Evolutionary conservation across 2,888 invertebrate species (phyloP), one percentile per base, ranked within the genome.

Genomic region (Siphlonurus alternatus): DNA sequence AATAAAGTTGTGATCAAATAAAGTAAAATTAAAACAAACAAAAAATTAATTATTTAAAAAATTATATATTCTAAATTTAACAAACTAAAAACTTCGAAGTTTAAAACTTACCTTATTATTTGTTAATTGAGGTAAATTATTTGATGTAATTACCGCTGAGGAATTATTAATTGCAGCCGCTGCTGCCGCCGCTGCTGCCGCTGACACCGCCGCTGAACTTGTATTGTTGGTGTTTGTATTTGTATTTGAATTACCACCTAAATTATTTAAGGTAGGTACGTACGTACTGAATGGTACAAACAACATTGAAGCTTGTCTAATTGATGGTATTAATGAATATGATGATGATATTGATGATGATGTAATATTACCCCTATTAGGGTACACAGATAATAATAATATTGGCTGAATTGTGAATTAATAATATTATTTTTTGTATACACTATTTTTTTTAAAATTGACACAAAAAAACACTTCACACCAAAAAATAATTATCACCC

Each of bases 211-310:
- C 5, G 38, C 15, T 38, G 38, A 10, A 38, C 15, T 38, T 38
- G 38, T 10, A 38, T 38, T 38, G 5, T 5, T 38, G 5, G 38
- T 10, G 15, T 38, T 38, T 10, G 38, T 10, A 38, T 38, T 38
- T 38, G 38, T 38, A 38, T 38, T 38, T 10, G 38, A 10, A 38
- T 38, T 38, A 38, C 7, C 38, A 10, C 38, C 38, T 38, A 38
- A 38, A 38, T 38, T 38, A 38, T 38, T 56, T 22, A 56, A 22
- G 7, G 56, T 56, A 20, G 56, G 56, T 22, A 56, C 56, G 22
- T 56, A 56, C n/a, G 56, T 56, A 56, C 56, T 56, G n/a, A 56
- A 56, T 5, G 56, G 56, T n/a, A 56, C 56, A 56, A 56, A 56
- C n/a, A 56, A 56, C 56, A 56, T 56, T 56, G 56, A 10, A 22